Conservation (phyloP, 2,113 vertebrate genomes). For the Varanus komodoensis region DNA sequence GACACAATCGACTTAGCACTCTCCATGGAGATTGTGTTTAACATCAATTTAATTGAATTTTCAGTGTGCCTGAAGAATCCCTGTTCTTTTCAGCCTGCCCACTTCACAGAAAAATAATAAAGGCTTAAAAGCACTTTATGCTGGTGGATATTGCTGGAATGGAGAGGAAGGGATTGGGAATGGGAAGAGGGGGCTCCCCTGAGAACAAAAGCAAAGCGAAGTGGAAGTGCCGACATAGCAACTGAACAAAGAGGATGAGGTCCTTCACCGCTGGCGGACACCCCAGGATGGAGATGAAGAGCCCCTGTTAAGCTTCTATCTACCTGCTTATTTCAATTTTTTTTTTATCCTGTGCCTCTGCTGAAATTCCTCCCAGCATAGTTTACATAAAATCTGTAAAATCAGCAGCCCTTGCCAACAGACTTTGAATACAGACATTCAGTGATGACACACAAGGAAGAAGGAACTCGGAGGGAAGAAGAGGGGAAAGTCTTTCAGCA, state of each 20-base stretch:
- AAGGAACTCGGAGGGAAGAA: too few relatives aligned
- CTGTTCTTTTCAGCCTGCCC: conserved; percentile 44
- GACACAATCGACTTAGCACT: conserved; percentile 31
- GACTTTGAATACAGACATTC: too few relatives aligned
- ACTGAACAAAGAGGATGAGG: conserved; percentile 50
- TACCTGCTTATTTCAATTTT: too few relatives aligned
- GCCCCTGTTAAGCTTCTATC: conserved; percentile 23
- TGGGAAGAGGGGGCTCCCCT: not conserved
- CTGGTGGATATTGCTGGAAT: not conserved
- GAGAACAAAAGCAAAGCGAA: conserved; percentile 63
- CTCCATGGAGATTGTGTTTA: conserved; percentile 28
- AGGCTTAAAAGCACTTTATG: conserved; percentile 22
- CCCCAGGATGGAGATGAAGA: conserved; percentile 69
- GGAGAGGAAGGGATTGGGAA: not conserved
- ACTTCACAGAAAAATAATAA: conserved; percentile 14
- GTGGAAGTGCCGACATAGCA: conserved; percentile 53
- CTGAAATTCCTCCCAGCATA: too few relatives aligned
- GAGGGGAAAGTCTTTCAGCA: too few relatives aligned
- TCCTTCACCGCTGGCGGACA: conserved; percentile 24
- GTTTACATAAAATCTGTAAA: too few relatives aligned
- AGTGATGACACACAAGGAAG: too few relatives aligned
- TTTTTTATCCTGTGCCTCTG: too few relatives aligned
- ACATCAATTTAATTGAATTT: conserved; percentile 62
- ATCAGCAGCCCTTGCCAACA: too few relatives aligned
- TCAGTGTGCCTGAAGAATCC: conserved; percentile 44